Base-by-base conservation (phyloP, 2,888 invertebrate genomes). In the Drosophila peninsularis region DNA sequence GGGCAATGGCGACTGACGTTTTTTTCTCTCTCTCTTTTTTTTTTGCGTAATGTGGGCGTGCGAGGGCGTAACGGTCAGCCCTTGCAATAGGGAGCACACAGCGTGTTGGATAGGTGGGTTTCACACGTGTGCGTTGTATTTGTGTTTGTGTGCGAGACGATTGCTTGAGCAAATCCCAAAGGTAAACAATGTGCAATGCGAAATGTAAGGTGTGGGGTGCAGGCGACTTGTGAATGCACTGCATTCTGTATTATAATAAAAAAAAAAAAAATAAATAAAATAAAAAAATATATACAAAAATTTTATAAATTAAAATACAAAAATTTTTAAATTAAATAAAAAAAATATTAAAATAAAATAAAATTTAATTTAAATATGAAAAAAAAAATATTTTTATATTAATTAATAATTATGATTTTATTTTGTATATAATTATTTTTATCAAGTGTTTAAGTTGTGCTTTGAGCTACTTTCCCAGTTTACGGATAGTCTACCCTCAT, bases 11-110 rank as follows among this genome's bases (percentile, higher is more conserved):
- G 21, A 32, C 45, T 54, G 50, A 11, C 19, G 41, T 45, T 47
- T 19, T 30, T n/a, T 19, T 2, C 7, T 44, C 14, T 7, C 5
- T 27, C 24, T 42, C 21, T 14, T 27, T 27, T 17, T 5, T 30
- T 21, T 71, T 74, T 75, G 78, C 75, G 78, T 75, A 75, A 76
- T 56, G 53, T 30, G 9, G 56, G 66, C 57, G 57, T 55, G 44
- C 24, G 53, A 34, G 37, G 65, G 77, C 65, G 76, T 53, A 66
- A 72, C 58, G 77, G 72, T 66, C 72, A 66, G 45, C 49, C 17
- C 42, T 54, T 36, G 21, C 44, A 62, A 50, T 9, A 49, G 56
- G 3, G 27, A 30, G 49, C 39, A 49, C 50, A 55, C 49, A n/a
- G 47, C 37, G 34, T 56, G 53, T 62, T 45, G 39, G 34, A 36